Percentiles rank a stretch among this genome's conserved stretches.
phyloP scores from a whole-genome alignment of 23 tunicate species.

The Pegea sp. region DNA sequence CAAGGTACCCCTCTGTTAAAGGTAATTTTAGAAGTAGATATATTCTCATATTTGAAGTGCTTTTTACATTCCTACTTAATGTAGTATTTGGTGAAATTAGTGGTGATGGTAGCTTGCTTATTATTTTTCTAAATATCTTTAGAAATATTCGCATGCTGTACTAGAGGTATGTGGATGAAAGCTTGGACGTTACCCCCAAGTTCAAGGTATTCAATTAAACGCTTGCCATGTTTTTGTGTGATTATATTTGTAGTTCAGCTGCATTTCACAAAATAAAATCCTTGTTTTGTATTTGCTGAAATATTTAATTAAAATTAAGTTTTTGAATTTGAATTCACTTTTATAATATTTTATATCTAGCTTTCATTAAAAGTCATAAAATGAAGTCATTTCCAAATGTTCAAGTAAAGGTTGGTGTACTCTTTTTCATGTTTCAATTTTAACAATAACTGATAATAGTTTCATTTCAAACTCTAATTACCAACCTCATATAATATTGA shows the following conservation, averaged over 20 bases:
- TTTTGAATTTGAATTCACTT: background rate
- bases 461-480: background rate
- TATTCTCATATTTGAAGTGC: too few species aligned
- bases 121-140: background rate
- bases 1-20: background rate
- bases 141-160: conserved; percentile 41
- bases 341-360: conserved; percentile 15
- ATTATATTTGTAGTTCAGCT: background rate
- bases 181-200: conserved; percentile 99
- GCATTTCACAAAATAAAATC: background rate
- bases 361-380: conserved; percentile 80
- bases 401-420: conserved; percentile 31
- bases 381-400: conserved; percentile 57
- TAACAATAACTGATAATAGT: background rate
- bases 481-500: background rate
- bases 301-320: background rate
- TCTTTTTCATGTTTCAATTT: background rate
- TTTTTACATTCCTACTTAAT: too few species aligned
- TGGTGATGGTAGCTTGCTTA: too few species aligned
- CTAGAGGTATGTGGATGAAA: conserved; percentile 96
- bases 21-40: conserved; percentile 1
- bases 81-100: too few species aligned
- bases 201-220: conserved; percentile 25
- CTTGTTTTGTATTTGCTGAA: background rate
- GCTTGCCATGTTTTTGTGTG: background rate